Evolutionary conservation across 2,113 vertebrate species (phyloP).

Genomic region (Phalacrocorax carbo): DNA sequence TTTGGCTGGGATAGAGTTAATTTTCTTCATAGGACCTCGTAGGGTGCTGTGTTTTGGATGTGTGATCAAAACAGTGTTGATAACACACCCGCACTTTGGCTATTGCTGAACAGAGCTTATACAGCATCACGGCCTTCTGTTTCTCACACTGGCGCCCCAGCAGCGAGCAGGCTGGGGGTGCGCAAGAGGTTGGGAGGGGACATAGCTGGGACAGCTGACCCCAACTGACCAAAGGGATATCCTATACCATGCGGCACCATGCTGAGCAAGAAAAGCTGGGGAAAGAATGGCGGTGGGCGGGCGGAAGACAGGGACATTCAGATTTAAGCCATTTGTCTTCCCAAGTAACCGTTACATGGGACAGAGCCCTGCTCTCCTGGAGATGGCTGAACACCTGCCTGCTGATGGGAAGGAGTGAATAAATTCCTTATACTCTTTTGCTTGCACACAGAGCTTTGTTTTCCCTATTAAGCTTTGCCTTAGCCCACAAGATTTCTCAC

Average conservation of each 20-base stretch:
- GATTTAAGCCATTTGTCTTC: neutral
- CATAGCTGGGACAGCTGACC: neutral
- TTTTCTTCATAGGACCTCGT: neutral
- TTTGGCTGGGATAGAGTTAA: neutral
- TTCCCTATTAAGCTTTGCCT: neutral
- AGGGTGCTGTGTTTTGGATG: neutral
- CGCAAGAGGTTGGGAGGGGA: neutral
- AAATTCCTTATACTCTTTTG: neutral
- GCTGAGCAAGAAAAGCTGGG: neutral
- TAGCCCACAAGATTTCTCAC: neutral
- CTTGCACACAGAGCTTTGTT: neutral
- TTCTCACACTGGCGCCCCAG: neutral
- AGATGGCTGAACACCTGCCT: neutral
- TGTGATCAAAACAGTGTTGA: neutral
- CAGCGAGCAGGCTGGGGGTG: neutral
- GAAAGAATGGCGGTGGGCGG: neutral
- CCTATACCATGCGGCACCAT: neutral
- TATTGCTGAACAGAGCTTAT: neutral
- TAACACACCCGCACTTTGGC: neutral
- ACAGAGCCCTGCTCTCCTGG: neutral
- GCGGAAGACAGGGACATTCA: neutral
- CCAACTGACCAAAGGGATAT: neutral
- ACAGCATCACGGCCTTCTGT: neutral
- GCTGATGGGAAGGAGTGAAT: neutral
- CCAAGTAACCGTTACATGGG: fast-evolving